Evolutionary conservation across 2,797 vertebrate species (phyloP).

Genomic region (Anguilla anguilla): DNA sequence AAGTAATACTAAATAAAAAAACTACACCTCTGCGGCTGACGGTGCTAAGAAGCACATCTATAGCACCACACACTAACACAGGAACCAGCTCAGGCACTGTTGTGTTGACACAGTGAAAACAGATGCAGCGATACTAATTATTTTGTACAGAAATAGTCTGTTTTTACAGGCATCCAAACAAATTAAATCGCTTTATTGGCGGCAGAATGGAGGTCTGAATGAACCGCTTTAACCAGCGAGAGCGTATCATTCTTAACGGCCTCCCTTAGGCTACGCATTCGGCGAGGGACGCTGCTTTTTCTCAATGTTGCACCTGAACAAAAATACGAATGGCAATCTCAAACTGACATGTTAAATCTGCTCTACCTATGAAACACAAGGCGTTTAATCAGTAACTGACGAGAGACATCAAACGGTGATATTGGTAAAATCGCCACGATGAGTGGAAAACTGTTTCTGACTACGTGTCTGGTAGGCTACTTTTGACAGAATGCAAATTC

Average conservation of each 20-base stretch:
- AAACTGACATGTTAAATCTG: neutral
- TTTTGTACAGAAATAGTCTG: neutral
- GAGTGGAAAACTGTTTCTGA: neutral
- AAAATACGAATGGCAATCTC: neutral
- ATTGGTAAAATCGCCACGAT: neutral
- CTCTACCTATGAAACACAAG: neutral
- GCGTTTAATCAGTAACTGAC: neutral
- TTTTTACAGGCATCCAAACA: neutral
- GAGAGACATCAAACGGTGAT: neutral
- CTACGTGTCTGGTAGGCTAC: neutral
- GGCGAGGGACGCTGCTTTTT: neutral
- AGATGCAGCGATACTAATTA: neutral
- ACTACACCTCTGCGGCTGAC: too few species aligned
- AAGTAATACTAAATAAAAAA: neutral
- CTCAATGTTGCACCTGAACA: neutral
- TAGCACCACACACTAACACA: conserved; percentile 24
- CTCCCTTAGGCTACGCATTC: neutral
- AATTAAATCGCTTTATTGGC: too few species aligned
- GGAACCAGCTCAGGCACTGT: conserved; percentile 16
- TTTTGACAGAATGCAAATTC: neutral
- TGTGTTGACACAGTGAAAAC: conserved; percentile 5
- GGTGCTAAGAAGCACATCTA: conserved; percentile 6
- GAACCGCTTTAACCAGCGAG: neutral
- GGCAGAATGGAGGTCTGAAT: too few species aligned
- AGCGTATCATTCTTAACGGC: neutral